Base-by-base conservation (phyloP, 2,797 vertebrate genomes). In the Sandelia bainsii region DNA sequence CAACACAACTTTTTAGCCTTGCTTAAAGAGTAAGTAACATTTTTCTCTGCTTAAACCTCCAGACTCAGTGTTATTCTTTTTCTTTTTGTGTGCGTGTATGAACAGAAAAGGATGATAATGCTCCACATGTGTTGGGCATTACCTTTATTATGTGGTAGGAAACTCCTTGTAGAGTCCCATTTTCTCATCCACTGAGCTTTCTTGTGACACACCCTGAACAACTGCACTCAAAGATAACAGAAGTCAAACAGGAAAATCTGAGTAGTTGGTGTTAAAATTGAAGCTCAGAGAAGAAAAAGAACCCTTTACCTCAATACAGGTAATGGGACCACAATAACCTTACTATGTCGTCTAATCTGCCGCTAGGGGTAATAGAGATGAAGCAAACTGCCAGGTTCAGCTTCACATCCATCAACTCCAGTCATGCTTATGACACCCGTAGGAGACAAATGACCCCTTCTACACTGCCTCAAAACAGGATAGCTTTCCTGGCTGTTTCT, bases 91-190 rank as follows among this genome's bases (percentile, higher is more conserved):
- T 65, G 56, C n/a, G 13, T 64, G 76, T 73, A 66, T 64, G 78
- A 69, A 69, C 25, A 85, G 49, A 75, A 82, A 80, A 45, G 52
- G 78, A 82, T 72, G 59, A 79, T 61, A 69, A 72, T 69, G 71
- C 76, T 63, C 51, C 44, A 64, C 87, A 90, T 89, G 81, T 91
- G 84, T 76, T 80, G 81, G 81, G 62, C 71, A 89, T 91, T 90
- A 82, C 78, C 75, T 77, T 87, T 81, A 69, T 70, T 73, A 62
- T 69, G 62, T 75, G 74, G 81, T 71, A 83, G 82, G 87, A 81
- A 85, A 79, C 74, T 79, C 66, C 75, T 58, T 40, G 68, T 64
- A 72, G 49, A 82, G 45, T 82, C 62, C 29, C 17, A 69, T 81
- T 80, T 80, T 80, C 49, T 80, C 59, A 53, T 65, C 75, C n/a